A percentile compares a stretch with the other conserved stretches of the same genome.
phyloP scores from a whole-genome alignment of 2,888 invertebrate genomes.

The Leptopilina drosophilae region DNA sequence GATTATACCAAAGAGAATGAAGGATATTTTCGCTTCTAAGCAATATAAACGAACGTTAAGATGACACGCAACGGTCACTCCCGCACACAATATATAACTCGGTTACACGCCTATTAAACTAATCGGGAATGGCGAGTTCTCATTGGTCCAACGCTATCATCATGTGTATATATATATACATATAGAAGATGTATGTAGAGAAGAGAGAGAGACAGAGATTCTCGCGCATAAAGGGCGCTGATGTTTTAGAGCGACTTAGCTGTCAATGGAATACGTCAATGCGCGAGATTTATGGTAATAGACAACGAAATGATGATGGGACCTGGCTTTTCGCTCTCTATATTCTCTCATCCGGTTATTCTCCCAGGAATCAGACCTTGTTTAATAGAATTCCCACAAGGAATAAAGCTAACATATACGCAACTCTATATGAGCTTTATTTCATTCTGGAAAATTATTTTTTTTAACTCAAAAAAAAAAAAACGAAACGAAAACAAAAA shows the following conservation, averaged over 20 bases:
- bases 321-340: slow-evolving; percentile 11
- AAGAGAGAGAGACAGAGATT: slow-evolving; percentile 46
- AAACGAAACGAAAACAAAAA: not conserved
- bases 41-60: slow-evolving; percentile 1
- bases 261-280: slow-evolving; percentile 55
- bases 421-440: not conserved
- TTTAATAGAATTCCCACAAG: slow-evolving; percentile 17
- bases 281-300: slow-evolving; percentile 57
- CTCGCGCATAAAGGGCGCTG: slow-evolving; percentile 52
- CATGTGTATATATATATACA: slow-evolving; percentile 9
- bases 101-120: slow-evolving; percentile 63
- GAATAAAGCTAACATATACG: not conserved
- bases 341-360: slow-evolving; percentile 35
- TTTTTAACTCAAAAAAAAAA: no score
- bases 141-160: slow-evolving; percentile 46
- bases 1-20: slow-evolving; percentile 8
- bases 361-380: slow-evolving; percentile 21
- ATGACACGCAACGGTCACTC: slow-evolving; percentile 29
- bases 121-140: slow-evolving; percentile 55
- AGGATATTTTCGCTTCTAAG: slow-evolving; percentile 24
- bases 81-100: slow-evolving; percentile 45
- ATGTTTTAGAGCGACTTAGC: slow-evolving; percentile 46
- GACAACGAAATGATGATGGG: slow-evolving; percentile 56
- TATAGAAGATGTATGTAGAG: no score
- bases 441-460: slow-evolving; percentile 1